Conservation (phyloP, 1,140 invertebrate species). For the Hestina assimilis region DNA sequence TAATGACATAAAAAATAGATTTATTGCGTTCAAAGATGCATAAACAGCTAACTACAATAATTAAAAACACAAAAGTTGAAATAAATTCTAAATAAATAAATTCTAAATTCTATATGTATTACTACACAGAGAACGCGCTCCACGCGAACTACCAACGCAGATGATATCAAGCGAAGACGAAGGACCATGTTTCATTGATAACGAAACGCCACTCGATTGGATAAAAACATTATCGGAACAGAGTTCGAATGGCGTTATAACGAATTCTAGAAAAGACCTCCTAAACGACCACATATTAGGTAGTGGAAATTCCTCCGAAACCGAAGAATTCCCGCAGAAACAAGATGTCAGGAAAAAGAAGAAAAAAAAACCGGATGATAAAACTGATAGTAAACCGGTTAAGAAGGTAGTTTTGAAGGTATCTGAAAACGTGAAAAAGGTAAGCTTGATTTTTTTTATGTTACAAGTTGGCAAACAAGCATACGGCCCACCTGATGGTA, state of each 20-base stretch:
- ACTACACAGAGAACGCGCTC: constrained; percentile 50
- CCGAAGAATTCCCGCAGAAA: constrained; percentile 39
- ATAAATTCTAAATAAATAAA: too few species aligned
- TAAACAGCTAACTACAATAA: too few species aligned
- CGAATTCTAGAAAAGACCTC: constrained; percentile 62
- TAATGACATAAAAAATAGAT: too few species aligned
- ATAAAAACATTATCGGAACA: constrained; percentile 67
- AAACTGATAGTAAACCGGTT: constrained; percentile 28
- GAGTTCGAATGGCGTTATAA: constrained; percentile 51
- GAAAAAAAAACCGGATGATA: constrained; percentile 37
- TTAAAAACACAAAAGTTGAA: too few species aligned
- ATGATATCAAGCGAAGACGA: constrained; percentile 74
- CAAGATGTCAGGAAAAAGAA: constrained; percentile 35
- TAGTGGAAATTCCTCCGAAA: constrained; percentile 40
- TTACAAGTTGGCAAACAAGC: too few species aligned
- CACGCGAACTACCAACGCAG: constrained; percentile 58
- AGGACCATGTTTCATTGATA: constrained; percentile 67
- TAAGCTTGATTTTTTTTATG: constrained; percentile 16
- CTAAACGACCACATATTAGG: constrained; percentile 41
- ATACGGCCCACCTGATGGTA: too few species aligned
- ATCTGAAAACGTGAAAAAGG: constrained; percentile 62
- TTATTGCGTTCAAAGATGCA: too few species aligned
- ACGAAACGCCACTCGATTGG: constrained; percentile 60
- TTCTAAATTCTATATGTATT: neutral
- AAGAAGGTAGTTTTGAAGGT: constrained; percentile 52